These are phyloP conservation scores for Tetragnatha versicolor DNA, from an alignment of 1,140 invertebrate genomes.

Conservation along the genomic window DNA sequence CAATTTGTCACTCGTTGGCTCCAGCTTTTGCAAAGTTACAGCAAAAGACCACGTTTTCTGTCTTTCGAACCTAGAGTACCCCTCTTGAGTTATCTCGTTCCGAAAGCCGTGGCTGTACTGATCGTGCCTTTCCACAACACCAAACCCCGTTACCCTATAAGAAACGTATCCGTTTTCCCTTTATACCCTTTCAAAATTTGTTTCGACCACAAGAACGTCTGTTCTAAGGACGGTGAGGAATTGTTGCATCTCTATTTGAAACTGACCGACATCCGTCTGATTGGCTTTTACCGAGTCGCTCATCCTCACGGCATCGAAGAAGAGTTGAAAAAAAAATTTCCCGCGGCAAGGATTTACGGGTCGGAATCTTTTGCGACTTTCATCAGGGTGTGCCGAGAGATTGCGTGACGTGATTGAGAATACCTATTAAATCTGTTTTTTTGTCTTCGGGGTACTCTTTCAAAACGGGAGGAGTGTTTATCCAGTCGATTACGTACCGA, in stretches of 20 bases:
- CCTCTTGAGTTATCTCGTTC: not conserved
- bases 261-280: not conserved
- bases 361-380: not conserved
- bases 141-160: too few species aligned
- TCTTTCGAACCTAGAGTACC: not conserved
- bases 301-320: not conserved
- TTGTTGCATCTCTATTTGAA: not conserved
- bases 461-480: not conserved
- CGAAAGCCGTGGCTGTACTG: not conserved
- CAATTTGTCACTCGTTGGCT: not conserved
- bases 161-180: not conserved
- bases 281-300: not conserved
- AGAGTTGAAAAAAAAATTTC: not conserved
- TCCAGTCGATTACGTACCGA: not conserved
- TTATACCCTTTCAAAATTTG: not conserved
- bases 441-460: not conserved
- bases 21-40: not conserved
- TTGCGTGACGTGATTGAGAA: not conserved
- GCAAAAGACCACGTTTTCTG: not conserved
- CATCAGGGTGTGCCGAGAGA: not conserved
- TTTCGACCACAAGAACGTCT: not conserved
- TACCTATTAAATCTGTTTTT: not conserved
- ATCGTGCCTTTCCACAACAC: not conserved
- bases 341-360: not conserved
- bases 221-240: not conserved